A percentile compares a stretch with the other conserved stretches of the same genome.
Evolutionary conservation across 2,888 invertebrate genomes (phyloP).

Genomic region (Agrypnus murinus): DNA sequence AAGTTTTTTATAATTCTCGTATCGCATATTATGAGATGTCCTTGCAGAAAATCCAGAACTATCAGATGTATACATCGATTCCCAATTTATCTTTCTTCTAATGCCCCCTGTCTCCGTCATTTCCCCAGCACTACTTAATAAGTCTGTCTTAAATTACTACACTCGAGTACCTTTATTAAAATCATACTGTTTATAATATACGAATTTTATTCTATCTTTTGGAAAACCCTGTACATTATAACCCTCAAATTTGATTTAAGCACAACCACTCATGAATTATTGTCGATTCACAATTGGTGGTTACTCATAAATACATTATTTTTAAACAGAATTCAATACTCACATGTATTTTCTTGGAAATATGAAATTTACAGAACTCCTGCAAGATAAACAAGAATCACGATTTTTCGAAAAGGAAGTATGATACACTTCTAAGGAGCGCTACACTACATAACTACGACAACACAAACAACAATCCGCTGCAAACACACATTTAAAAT

Average conservation of each 20-base stretch:
- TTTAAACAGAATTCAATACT: conserved; percentile 20
- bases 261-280: background rate
- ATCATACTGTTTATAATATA: no score
- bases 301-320: conserved; percentile 18
- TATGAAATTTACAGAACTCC: conserved; percentile 25
- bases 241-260: background rate
- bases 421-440: background rate
- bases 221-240: conserved; percentile 1
- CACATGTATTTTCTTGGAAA: conserved; percentile 22
- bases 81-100: no score
- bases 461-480: conserved; percentile 20
- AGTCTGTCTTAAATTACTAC: no score
- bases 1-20: no score
- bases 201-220: no score
- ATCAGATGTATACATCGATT: no score
- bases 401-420: background rate
- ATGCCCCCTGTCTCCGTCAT: no score
- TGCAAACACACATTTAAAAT: conserved; percentile 12
- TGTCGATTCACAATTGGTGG: background rate
- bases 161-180: no score
- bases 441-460: conserved; percentile 3
- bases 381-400: conserved; percentile 35
- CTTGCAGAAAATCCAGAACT: no score
- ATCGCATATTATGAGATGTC: no score
- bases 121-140: no score